phyloP scores from a whole-genome alignment of 1,140 invertebrate species.

The Drosophila rhopaloa region DNA sequence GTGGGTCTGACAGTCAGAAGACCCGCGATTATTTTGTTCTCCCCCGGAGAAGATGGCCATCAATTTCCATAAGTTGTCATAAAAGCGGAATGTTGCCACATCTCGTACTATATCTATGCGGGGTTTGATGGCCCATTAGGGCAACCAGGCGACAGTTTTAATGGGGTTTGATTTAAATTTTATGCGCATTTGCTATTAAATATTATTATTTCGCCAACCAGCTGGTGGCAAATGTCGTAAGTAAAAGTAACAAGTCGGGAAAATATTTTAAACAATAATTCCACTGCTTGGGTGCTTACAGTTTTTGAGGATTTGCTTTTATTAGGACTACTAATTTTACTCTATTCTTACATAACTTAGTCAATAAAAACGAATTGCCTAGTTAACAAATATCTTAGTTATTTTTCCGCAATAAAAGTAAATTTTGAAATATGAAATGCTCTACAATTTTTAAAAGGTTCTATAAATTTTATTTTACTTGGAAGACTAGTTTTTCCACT shows the following conservation, averaged over 20 bases:
- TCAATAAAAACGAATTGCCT: too few relatives aligned
- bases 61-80: constrained; percentile 80
- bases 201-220: constrained; percentile 62
- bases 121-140: constrained; percentile 57
- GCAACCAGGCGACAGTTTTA: constrained; percentile 60
- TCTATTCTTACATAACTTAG: too few relatives aligned
- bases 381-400: too few relatives aligned
- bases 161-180: constrained; percentile 77
- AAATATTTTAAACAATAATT: neutral
- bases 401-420: too few relatives aligned
- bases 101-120: constrained; percentile 45
- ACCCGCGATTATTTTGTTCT: constrained; percentile 59
- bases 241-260: constrained; percentile 26
- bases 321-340: too few relatives aligned
- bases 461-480: too few relatives aligned
- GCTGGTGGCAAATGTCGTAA: constrained; percentile 51
- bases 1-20: constrained; percentile 6
- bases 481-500: too few relatives aligned
- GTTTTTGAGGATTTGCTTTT: neutral
- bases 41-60: constrained; percentile 52
- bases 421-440: too few relatives aligned
- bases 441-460: too few relatives aligned
- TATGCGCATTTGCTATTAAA: constrained; percentile 75
- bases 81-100: constrained; percentile 71
- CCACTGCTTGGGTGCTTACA: neutral